Conservation (phyloP, 2,113 vertebrate species). For the Illadopsis cleaveri region DNA sequence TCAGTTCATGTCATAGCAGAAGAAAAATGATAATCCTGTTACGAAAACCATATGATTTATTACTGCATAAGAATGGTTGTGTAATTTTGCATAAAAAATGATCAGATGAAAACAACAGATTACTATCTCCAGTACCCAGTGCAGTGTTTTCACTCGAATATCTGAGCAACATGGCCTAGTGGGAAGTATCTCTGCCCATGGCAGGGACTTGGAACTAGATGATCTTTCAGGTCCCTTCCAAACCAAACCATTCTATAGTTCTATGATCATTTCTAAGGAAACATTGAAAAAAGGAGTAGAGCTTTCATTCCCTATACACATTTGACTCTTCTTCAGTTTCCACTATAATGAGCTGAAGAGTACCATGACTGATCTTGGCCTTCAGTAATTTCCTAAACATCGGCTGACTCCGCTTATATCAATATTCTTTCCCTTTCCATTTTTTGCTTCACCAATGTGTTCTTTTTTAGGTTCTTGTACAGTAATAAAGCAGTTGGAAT, state of each 20-base stretch:
- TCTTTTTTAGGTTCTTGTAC: not conserved
- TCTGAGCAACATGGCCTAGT: not conserved
- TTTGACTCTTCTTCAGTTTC: not conserved
- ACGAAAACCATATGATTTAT: not conserved
- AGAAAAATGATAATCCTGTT: not conserved
- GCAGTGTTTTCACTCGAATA: not conserved
- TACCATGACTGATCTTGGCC: not conserved
- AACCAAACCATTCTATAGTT: not conserved
- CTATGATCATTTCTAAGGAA: not conserved
- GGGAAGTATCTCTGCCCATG: not conserved
- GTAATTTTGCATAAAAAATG: not conserved
- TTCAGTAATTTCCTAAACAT: not conserved
- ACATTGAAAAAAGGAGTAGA: not conserved
- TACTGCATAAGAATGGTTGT: not conserved
- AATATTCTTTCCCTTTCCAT: not conserved
- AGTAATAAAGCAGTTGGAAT: not conserved
- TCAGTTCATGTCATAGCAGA: not conserved
- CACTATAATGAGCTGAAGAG: not conserved
- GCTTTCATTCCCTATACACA: not conserved
- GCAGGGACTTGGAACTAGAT: not conserved
- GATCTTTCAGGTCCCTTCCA: not conserved
- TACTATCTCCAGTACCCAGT: not conserved
- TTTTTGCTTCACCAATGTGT: not conserved
- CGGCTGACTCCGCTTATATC: not conserved
- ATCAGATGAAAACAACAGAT: not conserved